Evolutionary conservation across 1,140 invertebrate species (phyloP), one percentile per base, ranked within the genome.

Genomic region (Zaprionus gabonicus): DNA sequence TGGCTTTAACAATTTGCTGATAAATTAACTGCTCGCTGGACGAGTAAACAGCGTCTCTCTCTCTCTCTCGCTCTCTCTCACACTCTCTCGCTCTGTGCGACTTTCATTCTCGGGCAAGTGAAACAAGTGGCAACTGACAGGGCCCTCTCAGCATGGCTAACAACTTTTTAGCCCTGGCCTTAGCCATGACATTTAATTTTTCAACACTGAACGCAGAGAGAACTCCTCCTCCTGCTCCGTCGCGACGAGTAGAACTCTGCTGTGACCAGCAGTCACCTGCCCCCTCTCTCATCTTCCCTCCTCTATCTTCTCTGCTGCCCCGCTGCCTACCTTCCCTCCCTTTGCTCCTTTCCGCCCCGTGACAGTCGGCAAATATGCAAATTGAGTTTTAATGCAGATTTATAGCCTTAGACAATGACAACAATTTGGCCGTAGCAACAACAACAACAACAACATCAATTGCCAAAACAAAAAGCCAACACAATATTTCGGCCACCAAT

Each of bases 361-460:
- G 41, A 66, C 55, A 36, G 27, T 57, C 15, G 56, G 27, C 63
- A 74, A 73, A 73, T 77, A 77, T 64, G 60, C 58, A 78, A 79
- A 84, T 79, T 60, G 81, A 75, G 76, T 85, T 79, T 86, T 86
- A 86, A 87, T 87, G 80, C 83, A 80, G 80, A 86, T 86, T 86
- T 86, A 87, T 86, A 46, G 80, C 68, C 70, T 72, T 36, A 34
- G 59, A 38, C 41, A 65, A 56, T 56, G 63, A 60, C 49, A 83
- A 70, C 74, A 75, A 72, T 71, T 81, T 66, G 71, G 67, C 49
- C 74, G 13, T 31, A n/a, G 68, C 56, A 58, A 38, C 27, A 63
- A 41, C 53, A 44, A 9, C 13, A 59, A 5, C 34, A 38, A 10
- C 57, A 31, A 56, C 56, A 34, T 20, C 15, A 58, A 63, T 4